Evolutionary conservation across 2,113 vertebrate species (phyloP).

Genomic region (Protomyctophum bolini): DNA sequence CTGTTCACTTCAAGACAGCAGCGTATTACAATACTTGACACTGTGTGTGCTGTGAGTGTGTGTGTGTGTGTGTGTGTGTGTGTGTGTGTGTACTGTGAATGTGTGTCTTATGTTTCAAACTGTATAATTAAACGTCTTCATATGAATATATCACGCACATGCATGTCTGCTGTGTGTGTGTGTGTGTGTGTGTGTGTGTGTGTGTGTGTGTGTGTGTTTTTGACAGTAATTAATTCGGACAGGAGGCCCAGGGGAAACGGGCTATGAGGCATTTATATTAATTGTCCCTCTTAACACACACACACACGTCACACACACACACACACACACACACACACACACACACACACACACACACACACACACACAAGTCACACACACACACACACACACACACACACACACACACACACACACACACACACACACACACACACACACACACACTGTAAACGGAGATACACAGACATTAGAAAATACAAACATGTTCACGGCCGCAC

Average conservation of each 20-base stretch:
- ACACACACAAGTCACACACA: background rate
- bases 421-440: slow-evolving; percentile 1
- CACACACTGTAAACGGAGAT: background rate
- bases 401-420: slow-evolving; percentile 5
- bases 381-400: background rate
- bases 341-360: slow-evolving; percentile 8
- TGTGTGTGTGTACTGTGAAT: background rate
- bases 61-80: background rate
- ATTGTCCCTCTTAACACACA: slow-evolving; percentile 35
- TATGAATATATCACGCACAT: too few relatives aligned
- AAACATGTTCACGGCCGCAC: slow-evolving; percentile 18
- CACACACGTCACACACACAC: too few relatives aligned
- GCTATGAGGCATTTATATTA: slow-evolving; percentile 45
- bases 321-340: background rate
- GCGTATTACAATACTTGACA: background rate
- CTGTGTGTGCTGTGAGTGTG: background rate
- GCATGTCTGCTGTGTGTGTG: slow-evolving; percentile 1
- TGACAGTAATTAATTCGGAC: slow-evolving; percentile 59
- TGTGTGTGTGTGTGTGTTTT: background rate
- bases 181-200: slow-evolving; percentile 2
- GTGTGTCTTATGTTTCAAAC: background rate
- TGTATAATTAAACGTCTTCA: too few relatives aligned
- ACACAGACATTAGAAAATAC: background rate
- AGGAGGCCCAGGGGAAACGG: slow-evolving; percentile 42
- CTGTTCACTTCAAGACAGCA: background rate